Percentiles rank a stretch among this genome's conserved stretches.
These are phyloP conservation scores for Labroides dimidiatus DNA, from an alignment of 2,797 vertebrate species.

Conservation along the genomic window DNA sequence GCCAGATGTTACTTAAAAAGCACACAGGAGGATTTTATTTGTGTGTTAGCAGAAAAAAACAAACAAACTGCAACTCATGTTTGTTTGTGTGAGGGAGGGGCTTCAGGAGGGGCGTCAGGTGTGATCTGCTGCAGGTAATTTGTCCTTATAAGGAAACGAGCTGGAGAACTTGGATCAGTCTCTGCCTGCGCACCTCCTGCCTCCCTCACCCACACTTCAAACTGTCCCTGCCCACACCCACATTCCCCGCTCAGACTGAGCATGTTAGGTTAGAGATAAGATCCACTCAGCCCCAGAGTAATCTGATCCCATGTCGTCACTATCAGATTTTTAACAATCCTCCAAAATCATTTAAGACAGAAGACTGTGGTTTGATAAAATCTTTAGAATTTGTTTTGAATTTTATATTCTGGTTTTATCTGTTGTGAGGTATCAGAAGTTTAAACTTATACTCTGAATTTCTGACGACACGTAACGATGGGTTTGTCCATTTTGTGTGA, in stretches of 20 bases:
- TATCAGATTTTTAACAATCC: neutral
- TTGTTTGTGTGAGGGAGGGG: constrained; percentile 28
- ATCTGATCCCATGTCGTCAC: neutral
- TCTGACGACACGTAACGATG: no score
- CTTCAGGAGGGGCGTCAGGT: constrained; percentile 70
- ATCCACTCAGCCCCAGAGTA: constrained; percentile 8
- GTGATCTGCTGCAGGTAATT: constrained; percentile 43
- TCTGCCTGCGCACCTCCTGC: constrained; percentile 8
- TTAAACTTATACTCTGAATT: no score
- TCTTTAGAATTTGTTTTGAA: no score
- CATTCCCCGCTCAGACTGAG: constrained; percentile 55
- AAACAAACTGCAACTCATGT: neutral
- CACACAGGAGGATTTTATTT: neutral
- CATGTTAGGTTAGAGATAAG: constrained; percentile 55
- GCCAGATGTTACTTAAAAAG: constrained; percentile 27
- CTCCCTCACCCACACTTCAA: neutral
- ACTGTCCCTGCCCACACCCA: constrained; percentile 58
- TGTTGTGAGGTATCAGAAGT: no score
- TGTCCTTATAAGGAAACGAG: constrained; percentile 76
- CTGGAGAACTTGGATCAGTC: constrained; percentile 53
- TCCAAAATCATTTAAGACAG: no score
- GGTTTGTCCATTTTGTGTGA: constrained; percentile 8
- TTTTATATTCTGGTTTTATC: no score
- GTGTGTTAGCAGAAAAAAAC: neutral
- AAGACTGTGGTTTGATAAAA: no score